Percentiles rank a stretch among this genome's conserved stretches.
phyloP scores from a whole-genome alignment of 35 echinoderm and acorn worm genomes.

The Holothuria glaberrima region DNA sequence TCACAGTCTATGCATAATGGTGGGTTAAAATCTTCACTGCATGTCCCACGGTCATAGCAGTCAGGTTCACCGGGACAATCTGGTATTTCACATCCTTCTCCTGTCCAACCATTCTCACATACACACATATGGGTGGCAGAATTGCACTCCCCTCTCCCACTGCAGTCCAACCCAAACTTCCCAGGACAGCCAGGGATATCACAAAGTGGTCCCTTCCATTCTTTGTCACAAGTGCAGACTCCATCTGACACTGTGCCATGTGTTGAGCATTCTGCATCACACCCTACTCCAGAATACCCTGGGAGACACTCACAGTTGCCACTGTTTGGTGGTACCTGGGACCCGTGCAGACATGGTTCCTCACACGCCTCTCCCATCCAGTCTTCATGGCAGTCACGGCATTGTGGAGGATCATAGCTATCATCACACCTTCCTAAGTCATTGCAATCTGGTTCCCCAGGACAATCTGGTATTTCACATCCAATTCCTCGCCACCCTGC shows the following conservation, averaged over 20 bases:
- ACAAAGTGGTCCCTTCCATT: constrained; percentile 76
- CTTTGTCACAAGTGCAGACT: constrained; percentile 65
- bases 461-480: constrained; percentile 87
- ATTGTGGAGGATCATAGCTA: constrained; percentile 72
- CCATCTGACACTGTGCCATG: constrained; percentile 61
- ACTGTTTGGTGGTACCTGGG: constrained; percentile 78
- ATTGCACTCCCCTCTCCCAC: constrained; percentile 81
- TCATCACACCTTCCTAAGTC: constrained; percentile 78
- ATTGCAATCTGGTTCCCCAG: constrained; percentile 79
- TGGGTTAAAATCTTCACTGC: constrained; percentile 76
- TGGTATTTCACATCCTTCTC: constrained; percentile 85
- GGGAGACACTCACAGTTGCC: constrained; percentile 76
- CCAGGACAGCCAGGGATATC: constrained; percentile 84
- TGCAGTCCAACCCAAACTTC: constrained; percentile 70
- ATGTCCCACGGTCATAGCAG: constrained; percentile 78
- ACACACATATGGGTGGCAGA: constrained; percentile 76
- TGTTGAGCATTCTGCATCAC: constrained; percentile 85
- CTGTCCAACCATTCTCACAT: constrained; percentile 77
- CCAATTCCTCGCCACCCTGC: constrained; percentile 82
- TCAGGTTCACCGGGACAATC: constrained; percentile 87
- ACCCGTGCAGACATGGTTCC: constrained; percentile 68
- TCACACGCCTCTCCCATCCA: constrained; percentile 90
- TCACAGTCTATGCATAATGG: constrained; percentile 76
- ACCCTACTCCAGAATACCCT: constrained; percentile 83
- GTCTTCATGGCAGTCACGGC: constrained; percentile 68